Base-by-base conservation (phyloP, 2,113 vertebrate species). In the Lophochroa leadbeateri region DNA sequence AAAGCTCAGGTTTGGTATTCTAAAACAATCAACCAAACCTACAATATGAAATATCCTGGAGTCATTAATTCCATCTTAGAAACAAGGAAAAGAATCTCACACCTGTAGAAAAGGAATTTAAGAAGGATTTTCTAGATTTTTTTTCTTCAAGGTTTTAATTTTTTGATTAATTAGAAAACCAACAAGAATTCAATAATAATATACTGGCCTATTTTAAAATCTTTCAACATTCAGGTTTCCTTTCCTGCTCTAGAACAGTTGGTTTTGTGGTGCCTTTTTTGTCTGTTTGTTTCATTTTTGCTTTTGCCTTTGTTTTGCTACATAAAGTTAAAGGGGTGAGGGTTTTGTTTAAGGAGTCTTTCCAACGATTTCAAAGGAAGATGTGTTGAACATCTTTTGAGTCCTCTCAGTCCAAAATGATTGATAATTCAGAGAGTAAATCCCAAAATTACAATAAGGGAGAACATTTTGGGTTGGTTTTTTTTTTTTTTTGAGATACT, bases 1-100 rank as follows among this genome's bases (percentile, higher is more conserved):
- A 82, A 49, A 91, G 24, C 88, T 83, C 50, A 75, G 49, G 6
- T 89, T 88, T 92, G 13, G 49, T 72, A 86, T 58, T 94, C 39
- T 50, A 71, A 90, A 94, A 18, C 43, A 63, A 37, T n/a, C 44
- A 82, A 17, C 24, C 4, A 93, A 92, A 27, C 24, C n/a, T 27
- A 79, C 88, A 61, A 46, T 53, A 12, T 46, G 17, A 94, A 89
- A 95, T 86, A 28, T 86, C 31, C 43, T 75, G 5, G 8, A 79
- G 33, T 9, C 52, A 60, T 57, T 86, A 75, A 84, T 94, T 94
- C 37, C 23, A 81, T 68, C 10, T 21, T 39, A n/a, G 69, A 96
- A 86, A 29, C 16, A 93, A 58, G 85, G 49, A 80, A 80, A 84
- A 52, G 8, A 55, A 68, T 19, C 19, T 89, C 49, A 74, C 43